Evolutionary conservation across 2,888 invertebrate genomes (phyloP), one percentile per base, ranked within the genome.

Genomic region (Synanthedon myopaeformis): DNA sequence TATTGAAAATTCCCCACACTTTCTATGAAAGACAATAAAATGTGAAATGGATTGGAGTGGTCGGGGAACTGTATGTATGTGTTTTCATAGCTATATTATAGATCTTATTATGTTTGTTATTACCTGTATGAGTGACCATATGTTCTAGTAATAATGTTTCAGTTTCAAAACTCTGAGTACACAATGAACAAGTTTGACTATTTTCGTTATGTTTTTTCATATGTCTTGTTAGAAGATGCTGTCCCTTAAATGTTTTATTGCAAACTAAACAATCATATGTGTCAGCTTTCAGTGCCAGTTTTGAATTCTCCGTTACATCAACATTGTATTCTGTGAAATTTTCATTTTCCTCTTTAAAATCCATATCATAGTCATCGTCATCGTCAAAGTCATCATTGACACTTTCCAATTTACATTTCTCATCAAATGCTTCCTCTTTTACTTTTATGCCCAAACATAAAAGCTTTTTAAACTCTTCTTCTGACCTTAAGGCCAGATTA

Each of bases 201-300:
- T 52, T 55, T 13, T 55, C 58, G 19, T 61, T 57, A 60, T 82
- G 81, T 57, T 75, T 81, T 1, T 61, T 61, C 55, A 78, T 57
- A 61, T 88, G 88, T 55, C 77, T 77, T 10, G 75, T 65, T 10
- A 84, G 67, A 2, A 72, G 63, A 6, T 67, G 59, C 41, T 75
- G 64, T 54, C 63, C 74, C 0, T 64, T 55, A 61, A 79, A 87
- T 11, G 57, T 51, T 60, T 80, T 81, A 1, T 68, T 64, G 60
- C 87, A 85, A 41, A 72, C 57, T 3, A 62, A 54, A 59, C 84
- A 85, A 12, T 57, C 53, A 35, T 35, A 45, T 72, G 64, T 4
- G 59, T 45, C 6, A 6, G 45, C n/a, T 45, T 45, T 45, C 14
- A 17, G 11, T 49, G 12, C 35, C 35, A 10, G 35, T 35, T 35